Percentiles rank a stretch among this genome's conserved stretches.
Evolutionary conservation across 2,888 invertebrate genomes (phyloP).

Genomic region (Rhabditophanes sp.): DNA sequence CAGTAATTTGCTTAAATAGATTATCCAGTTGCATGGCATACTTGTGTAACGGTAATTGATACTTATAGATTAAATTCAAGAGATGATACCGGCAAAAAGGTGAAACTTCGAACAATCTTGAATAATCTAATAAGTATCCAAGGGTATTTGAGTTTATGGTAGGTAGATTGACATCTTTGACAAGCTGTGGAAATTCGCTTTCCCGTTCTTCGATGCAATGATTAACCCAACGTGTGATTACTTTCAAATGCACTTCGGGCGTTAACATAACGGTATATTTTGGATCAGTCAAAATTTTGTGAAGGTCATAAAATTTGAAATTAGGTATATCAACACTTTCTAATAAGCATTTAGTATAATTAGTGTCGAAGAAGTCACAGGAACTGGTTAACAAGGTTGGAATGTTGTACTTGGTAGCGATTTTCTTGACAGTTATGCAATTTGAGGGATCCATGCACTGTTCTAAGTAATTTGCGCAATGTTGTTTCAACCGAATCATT

Average conservation of each 20-base stretch:
- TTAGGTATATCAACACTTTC: slow-evolving; percentile 52
- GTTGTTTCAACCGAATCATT: slow-evolving; percentile 49
- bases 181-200: slow-evolving; percentile 50
- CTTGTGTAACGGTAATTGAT: background rate
- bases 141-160: slow-evolving; percentile 33
- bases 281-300: slow-evolving; percentile 51
- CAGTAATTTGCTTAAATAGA: too few species aligned
- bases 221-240: slow-evolving; percentile 52
- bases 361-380: slow-evolving; percentile 31
- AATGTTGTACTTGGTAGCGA: slow-evolving; percentile 54
- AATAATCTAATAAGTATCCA: slow-evolving; percentile 51
- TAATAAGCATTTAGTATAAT: slow-evolving; percentile 45
- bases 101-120: slow-evolving; percentile 52
- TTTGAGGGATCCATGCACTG: slow-evolving; percentile 54
- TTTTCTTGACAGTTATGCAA: slow-evolving; percentile 53
- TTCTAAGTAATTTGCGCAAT: slow-evolving; percentile 56
- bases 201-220: slow-evolving; percentile 50
- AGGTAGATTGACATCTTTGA: slow-evolving; percentile 33
- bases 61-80: slow-evolving; percentile 48
- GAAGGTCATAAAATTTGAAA: slow-evolving; percentile 48
- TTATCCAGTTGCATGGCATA: too few species aligned
- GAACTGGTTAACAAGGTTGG: slow-evolving; percentile 51
- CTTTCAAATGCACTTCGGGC: slow-evolving; percentile 42
- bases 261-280: slow-evolving; percentile 42
- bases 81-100: slow-evolving; percentile 53